A percentile compares a stretch with the other conserved stretches of the same genome.
Evolutionary conservation across 1,140 invertebrate genomes (phyloP).

Genomic region (Andrena cerasifolii): DNA sequence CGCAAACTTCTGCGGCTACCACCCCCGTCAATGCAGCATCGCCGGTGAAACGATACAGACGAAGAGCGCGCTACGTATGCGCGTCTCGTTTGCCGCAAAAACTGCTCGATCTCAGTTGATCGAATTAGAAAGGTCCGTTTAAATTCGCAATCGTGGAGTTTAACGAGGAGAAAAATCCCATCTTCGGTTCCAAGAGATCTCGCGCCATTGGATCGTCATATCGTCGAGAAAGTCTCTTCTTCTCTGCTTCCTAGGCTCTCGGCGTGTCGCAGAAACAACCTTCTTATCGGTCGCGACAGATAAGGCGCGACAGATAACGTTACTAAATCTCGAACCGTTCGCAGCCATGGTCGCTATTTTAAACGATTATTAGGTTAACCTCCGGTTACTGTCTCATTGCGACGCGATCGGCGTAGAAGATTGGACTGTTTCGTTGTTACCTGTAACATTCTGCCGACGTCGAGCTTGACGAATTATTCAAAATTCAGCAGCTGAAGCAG

Average conservation of each 20-base stretch:
- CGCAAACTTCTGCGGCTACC: slow-evolving; percentile 2
- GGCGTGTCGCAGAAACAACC: slow-evolving; percentile 47
- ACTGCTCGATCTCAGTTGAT: neutral
- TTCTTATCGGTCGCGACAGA: slow-evolving; percentile 71
- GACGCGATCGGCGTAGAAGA: neutral
- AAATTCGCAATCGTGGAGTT: neutral
- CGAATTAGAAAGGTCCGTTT: neutral
- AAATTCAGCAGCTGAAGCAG: neutral
- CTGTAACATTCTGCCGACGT: no score
- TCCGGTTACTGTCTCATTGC: neutral
- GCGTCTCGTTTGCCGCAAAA: neutral
- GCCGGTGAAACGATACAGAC: neutral
- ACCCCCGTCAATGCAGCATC: neutral
- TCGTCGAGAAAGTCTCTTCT: neutral
- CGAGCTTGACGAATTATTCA: no score
- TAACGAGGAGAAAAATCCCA: neutral
- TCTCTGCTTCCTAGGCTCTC: neutral
- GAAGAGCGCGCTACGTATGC: neutral
- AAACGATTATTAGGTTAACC: neutral
- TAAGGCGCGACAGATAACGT: slow-evolving; percentile 71
- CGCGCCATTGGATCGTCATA: neutral
- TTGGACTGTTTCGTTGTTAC: neutral
- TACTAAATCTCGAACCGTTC: slow-evolving; percentile 66
- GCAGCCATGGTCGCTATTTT: slow-evolving; percentile 50
- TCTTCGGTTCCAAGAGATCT: neutral